These are phyloP conservation scores for Gallinago paraguaiae DNA, from an alignment of 2,113 vertebrate genomes.

Conservation along the genomic window DNA sequence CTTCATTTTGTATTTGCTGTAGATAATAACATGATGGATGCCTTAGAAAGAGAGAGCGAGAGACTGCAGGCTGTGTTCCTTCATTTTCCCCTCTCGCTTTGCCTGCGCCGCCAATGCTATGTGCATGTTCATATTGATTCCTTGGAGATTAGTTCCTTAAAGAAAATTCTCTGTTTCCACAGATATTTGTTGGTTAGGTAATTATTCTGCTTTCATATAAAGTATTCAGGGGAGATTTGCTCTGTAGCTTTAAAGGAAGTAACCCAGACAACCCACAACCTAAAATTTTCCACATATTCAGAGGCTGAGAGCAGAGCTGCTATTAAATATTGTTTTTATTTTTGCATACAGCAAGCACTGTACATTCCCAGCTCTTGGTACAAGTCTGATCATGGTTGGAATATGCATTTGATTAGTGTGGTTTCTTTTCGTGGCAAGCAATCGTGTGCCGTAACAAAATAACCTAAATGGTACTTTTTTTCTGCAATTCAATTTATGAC, in stretches of 20 bases:
- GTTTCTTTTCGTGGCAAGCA: not conserved
- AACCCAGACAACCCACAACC: conserved; percentile 54
- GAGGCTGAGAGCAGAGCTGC: conserved; percentile 6
- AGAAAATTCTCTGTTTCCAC: conserved; percentile 9
- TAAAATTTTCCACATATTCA: conserved; percentile 51
- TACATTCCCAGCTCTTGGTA: conserved; percentile 11
- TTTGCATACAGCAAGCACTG: conserved; percentile 57
- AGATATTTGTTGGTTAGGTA: conserved; percentile 1
- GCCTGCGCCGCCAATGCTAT: not conserved
- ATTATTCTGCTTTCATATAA: not conserved
- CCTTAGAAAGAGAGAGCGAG: not conserved
- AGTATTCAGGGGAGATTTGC: not conserved
- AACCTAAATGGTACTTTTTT: not conserved
- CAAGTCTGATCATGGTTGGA: not conserved
- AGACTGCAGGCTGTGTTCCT: not conserved
- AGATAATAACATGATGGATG: not conserved
- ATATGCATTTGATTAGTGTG: conserved; percentile 41
- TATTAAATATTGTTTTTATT: conserved; percentile 51
- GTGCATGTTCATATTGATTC: not conserved
- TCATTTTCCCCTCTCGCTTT: not conserved
- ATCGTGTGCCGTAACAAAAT: not conserved
- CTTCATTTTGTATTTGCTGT: not conserved
- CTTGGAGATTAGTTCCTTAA: not conserved
- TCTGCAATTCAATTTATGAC: not conserved
- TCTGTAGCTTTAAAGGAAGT: conserved; percentile 50